Conservation (phyloP, 2,113 vertebrate genomes). For the Ictidomys tridecemlineatus region DNA sequence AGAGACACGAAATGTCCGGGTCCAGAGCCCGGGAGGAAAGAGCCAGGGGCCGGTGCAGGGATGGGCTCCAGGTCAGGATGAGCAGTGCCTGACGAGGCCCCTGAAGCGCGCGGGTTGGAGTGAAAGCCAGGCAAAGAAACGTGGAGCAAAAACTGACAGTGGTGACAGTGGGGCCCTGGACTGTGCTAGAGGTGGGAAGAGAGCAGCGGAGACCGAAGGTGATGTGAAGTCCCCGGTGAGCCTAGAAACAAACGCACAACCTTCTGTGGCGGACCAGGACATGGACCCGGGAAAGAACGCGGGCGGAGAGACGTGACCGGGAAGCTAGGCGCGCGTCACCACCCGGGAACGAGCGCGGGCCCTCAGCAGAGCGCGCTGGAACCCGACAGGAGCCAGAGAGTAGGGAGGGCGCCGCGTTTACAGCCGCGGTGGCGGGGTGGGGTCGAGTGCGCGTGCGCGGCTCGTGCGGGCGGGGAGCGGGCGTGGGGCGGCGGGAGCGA, state of each 20-base stretch:
- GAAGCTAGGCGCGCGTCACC: background rate
- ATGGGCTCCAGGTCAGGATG: background rate
- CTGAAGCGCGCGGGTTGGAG: background rate
- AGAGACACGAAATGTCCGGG: background rate
- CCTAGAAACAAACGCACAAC: background rate
- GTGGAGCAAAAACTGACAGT: background rate
- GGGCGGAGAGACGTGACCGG: background rate
- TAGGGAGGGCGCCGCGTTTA: background rate
- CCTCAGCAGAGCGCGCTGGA: background rate
- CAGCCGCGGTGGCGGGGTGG: background rate
- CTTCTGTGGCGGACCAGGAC: rapidly evolving
- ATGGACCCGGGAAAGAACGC: rapidly evolving
- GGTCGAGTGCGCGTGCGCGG: conserved; percentile 71
- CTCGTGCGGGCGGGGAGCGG: background rate
- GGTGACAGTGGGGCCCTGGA: no score
- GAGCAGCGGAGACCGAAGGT: background rate
- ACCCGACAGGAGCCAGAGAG: background rate
- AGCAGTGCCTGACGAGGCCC: background rate
- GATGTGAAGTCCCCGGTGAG: rapidly evolving
- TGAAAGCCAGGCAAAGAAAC: background rate
- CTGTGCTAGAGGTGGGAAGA: background rate
- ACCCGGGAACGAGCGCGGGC: rapidly evolving
- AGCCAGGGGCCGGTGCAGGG: rapidly evolving
- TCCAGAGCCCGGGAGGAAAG: rapidly evolving
- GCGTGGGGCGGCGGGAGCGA: background rate